Evolutionary conservation across 2,113 vertebrate genomes (phyloP), one percentile per base, ranked within the genome.

Genomic region (Nansenia antarctica): DNA sequence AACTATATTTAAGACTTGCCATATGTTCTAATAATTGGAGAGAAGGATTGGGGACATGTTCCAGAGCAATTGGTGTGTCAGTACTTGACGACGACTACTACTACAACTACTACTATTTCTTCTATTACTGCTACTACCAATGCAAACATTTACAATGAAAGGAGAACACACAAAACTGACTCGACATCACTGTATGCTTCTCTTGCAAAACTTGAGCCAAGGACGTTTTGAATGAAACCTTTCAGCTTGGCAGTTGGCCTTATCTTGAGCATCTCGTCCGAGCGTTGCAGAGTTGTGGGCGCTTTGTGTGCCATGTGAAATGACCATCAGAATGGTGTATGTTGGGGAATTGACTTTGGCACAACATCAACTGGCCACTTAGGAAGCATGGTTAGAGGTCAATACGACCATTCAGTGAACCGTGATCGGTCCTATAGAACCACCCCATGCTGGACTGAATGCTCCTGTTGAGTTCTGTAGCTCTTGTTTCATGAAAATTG

Each of bases 21-120:
- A 86, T 84, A 77, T 85, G 86, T 69, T 78, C 72, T 90, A 87
- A 86, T 90, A 86, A 87, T 80, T 67, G 67, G 67, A 82, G 78
- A 52, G 9, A 29, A 26, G 79, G 58, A 82, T 83, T 86, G 70
- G 69, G 61, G 74, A 72, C 79, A 53, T 24, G 31, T 55, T 22
- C n/a, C 64, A 66, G 22, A 35, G 22, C 8, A 31, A 54, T 30
- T 35, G n/a, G 9, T 30, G 29, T 32, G 64, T 3, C 18, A 54
- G 64, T 26, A 37, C 30, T 66, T 58, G 29, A 27, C 24, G 14
- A 18, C 27, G 5, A 29, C 45, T 45, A n/a, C 15, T 9, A n/a
- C 3, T 45, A 5, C 5, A 37, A 37, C 35, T n/a, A n/a, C n/a
- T n/a, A n/a, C n/a, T n/a, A n/a, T n/a, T n/a, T n/a, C n/a, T n/a